A percentile compares a stretch with the other conserved stretches of the same genome.
Conservation (phyloP, 1,140 invertebrate species). For the Sycophila sp. region DNA sequence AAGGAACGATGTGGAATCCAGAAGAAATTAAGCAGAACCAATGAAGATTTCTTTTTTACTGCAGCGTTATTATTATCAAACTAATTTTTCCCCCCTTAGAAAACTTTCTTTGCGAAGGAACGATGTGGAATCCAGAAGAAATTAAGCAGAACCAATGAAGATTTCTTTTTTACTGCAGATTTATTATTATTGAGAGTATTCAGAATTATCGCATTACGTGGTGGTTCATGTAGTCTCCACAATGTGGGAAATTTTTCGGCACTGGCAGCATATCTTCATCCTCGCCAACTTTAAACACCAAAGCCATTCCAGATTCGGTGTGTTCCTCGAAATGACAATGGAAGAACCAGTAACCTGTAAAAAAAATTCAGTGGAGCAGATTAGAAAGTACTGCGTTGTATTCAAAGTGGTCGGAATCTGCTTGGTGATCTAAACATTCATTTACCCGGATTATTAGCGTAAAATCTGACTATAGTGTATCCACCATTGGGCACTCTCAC, state of each 20-base stretch:
- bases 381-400: neutral
- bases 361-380: no score
- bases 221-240: constrained; percentile 38
- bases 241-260: constrained; percentile 61
- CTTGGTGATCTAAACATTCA: neutral
- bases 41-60: no score
- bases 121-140: no score
- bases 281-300: constrained; percentile 64
- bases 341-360: constrained; percentile 63
- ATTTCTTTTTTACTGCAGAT: no score
- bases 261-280: constrained; percentile 51
- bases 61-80: no score
- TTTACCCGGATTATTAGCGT: constrained; percentile 3
- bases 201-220: no score
- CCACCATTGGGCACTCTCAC: constrained; percentile 87
- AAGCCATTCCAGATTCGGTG: constrained; percentile 62
- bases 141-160: no score
- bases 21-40: no score
- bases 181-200: no score
- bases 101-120: no score
- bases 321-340: constrained; percentile 68
- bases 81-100: no score
- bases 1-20: no score
- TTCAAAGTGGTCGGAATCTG: neutral
- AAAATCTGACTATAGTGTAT: constrained; percentile 73